Base-by-base conservation (phyloP, 2,797 vertebrate genomes). In the Danio aesculapii region DNA sequence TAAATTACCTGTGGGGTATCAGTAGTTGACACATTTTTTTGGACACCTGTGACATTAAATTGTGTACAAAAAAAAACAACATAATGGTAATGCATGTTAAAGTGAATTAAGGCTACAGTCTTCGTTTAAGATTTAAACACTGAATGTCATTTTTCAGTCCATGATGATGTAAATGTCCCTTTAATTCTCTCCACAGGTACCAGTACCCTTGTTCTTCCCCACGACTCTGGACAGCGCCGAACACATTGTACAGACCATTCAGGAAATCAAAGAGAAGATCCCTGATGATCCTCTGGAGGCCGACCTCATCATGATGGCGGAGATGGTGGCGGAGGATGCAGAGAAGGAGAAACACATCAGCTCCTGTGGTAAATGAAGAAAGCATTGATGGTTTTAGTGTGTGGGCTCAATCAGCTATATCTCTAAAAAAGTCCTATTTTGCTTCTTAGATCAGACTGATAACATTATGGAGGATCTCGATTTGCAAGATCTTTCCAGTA, bases 141-240 rank as follows among this genome's bases (percentile, higher is more conserved):
- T 30, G 30, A 30, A 30, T 30, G 30, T 30, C 3, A 3, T 30
- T 19, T 44, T 62, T 41, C 19, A 39, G 6, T 46, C 14, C 21
- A 30, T 73, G 10, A 30, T 73, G 10, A 78, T 19, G 4, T 81
- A 7, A 49, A 10, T 6, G 10, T 62, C 4, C 64, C 9, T 74
- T n/a, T 0, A 44, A 47, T 10, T 0, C 2, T 30, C 8, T 59
- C 44, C 63, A 8, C 88, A 99, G 98, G 88, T 99, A 21, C 98
- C 97, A 0, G 96, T 99, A 70, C 98, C 98, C 82, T 92, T 99
- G 95, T 91, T 98, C 81, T 92, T 98, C 79, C 97, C 98, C 8
- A 95, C 97, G 13, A 94, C 94, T 6, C 84, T 92, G 83, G 92
- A 97, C 88, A 97, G 91, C 13, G 94, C 96, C 7, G 95, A 97